Evolutionary conservation across 2,113 vertebrate species (phyloP), one percentile per base, ranked within the genome.

Genomic region (Sigmodon hispidus): DNA sequence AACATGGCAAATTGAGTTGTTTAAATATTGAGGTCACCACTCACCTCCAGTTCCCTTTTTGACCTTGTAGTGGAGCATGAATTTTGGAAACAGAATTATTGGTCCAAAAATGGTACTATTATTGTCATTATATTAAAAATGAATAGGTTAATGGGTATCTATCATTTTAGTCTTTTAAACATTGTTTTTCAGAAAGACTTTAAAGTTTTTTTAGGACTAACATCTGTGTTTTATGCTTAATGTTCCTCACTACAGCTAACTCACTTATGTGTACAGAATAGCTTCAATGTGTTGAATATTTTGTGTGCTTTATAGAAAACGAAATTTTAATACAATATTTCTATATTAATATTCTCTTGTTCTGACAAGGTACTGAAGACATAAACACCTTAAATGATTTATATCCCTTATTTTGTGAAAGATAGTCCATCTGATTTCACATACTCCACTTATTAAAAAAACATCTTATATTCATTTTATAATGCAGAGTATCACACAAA

Each of bases 1-100:
- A 95, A 75, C 8, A 76, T 75, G 24, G 55, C 89, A 34, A 91
- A 63, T 91, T 96, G 61, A 90, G 63, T 26, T 93, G 13, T 93
- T 96, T 89, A 93, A 94, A 92, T 93, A 96, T 90, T 93, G 75
- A 96, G 70, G 50, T 84, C 59, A 96, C n/a, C 84, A 8, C 15
- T 96, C 36, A 94, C 43, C 61, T 63, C 92, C 36, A 87, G 72
- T 88, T 13, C 50, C 45, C 36, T 90, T 79, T 73, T 5, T 87
- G 73, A 94, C 75, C 88, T 94, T 34, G 67, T 94, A 48, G 87
- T 48, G 40, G 16, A 87, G 7, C 63, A 36, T 88, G 40, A 59
- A 94, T 85, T 92, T 94, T 43, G 63, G 65, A 96, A 90, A 89
- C 93, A 13, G 48, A 93, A 91, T 94, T 93, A 79, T 90, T 43